A percentile compares a stretch with the other conserved stretches of the same genome.
Evolutionary conservation across 2,797 vertebrate species (phyloP).

Genomic region (Ataeniobius toweri): DNA sequence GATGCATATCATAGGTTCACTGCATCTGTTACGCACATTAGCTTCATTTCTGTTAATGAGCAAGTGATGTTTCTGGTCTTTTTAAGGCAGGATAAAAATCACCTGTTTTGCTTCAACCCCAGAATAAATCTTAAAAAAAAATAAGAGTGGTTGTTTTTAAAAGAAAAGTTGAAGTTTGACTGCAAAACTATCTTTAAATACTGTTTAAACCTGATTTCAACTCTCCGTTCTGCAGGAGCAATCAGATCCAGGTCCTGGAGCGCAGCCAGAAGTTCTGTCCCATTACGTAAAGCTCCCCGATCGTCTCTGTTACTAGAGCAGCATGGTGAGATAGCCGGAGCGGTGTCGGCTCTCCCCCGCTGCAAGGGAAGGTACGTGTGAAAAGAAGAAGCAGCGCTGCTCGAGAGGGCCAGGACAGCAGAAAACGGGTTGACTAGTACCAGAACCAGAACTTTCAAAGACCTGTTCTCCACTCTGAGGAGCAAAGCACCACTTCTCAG

Average conservation of each 20-base stretch:
- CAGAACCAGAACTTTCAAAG: conserved; percentile 13
- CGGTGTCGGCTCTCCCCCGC: conserved; percentile 18
- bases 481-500: neutral
- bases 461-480: conserved; percentile 19
- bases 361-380: conserved; percentile 31
- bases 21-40: no score
- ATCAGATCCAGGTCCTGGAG: conserved; percentile 16
- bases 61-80: no score
- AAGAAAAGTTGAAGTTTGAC: no score
- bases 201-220: no score
- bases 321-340: conserved; percentile 29
- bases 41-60: no score
- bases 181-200: neutral
- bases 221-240: neutral
- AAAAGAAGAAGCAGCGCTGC: conserved; percentile 22
- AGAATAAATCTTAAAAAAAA: no score
- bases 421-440: conserved; percentile 33
- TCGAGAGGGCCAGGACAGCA: conserved; percentile 7
- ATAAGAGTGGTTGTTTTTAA: no score
- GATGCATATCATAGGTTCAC: no score
- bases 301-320: conserved; percentile 37
- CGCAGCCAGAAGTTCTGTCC: conserved; percentile 46
- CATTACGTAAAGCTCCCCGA: conserved; percentile 50
- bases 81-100: no score
- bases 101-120: no score